Conservation (phyloP, 2,888 invertebrate species). For the Campoplex capitator region DNA sequence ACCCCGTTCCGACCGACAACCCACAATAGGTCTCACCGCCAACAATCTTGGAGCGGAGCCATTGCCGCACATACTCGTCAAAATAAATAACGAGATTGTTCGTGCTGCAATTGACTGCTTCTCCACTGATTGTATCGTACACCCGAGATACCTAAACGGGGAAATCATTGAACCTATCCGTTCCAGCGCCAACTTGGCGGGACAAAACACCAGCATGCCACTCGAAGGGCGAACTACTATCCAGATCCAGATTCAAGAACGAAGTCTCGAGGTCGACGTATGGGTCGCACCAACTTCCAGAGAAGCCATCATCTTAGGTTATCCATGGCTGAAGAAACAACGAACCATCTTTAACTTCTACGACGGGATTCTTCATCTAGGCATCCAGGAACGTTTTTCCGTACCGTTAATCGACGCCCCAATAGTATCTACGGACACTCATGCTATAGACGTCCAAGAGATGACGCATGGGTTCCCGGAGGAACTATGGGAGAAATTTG, state of each 20-base stretch:
- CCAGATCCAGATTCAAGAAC: background rate
- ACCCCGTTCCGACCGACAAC: slow-evolving; percentile 16
- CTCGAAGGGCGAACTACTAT: background rate
- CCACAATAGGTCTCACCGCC: slow-evolving; percentile 21
- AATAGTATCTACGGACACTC: background rate
- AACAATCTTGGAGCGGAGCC: background rate
- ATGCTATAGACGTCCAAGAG: background rate
- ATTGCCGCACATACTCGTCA: slow-evolving; percentile 26
- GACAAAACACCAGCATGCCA: background rate
- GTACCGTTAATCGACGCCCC: background rate
- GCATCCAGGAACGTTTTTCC: no score
- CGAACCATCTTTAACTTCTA: no score
- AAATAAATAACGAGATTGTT: background rate
- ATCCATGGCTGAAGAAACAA: slow-evolving; percentile 22
- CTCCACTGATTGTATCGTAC: slow-evolving; percentile 27
- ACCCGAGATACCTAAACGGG: background rate
- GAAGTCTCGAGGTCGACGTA: background rate
- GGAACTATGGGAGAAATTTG: background rate
- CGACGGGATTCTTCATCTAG: no score
- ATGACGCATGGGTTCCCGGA: background rate
- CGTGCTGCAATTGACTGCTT: slow-evolving; percentile 23
- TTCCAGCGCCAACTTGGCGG: background rate
- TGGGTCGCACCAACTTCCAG: slow-evolving; percentile 30
- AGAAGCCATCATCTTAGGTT: slow-evolving; percentile 26
- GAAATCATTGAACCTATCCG: background rate